Percentiles rank a stretch among this genome's conserved stretches.
phyloP scores from a whole-genome alignment of 2,797 vertebrate genomes.

The Perodicticus potto region DNA sequence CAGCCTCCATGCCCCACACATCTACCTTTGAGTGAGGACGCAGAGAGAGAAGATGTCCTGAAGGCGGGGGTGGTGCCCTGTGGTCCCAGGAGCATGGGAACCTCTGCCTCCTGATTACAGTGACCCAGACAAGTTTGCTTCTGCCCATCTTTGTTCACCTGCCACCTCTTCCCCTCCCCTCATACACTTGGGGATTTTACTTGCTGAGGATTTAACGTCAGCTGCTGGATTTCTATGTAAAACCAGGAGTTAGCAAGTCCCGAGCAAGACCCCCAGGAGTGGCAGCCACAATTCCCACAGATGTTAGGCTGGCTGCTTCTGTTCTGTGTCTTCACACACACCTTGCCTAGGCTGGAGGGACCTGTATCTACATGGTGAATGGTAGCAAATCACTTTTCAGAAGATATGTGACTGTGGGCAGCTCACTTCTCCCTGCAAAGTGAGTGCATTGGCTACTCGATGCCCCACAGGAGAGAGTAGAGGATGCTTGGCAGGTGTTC shows the following conservation, averaged over 20 bases:
- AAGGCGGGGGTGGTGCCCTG: fast-evolving
- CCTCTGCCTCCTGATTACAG: fast-evolving
- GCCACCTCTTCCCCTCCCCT: too few species aligned
- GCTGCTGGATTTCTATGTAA: too few species aligned
- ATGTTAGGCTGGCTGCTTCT: not conserved
- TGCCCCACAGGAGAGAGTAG: not conserved
- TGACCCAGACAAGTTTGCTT: fast-evolving
- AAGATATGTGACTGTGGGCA: not conserved
- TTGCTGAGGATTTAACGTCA: not conserved
- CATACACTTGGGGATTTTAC: fast-evolving
- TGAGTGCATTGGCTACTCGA: not conserved
- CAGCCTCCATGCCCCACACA: not conserved
- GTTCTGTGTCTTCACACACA: fast-evolving
- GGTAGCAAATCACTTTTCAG: not conserved
- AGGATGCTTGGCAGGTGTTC: not conserved
- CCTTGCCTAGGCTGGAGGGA: too few species aligned
- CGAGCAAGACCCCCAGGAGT: not conserved
- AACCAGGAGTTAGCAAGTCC: not conserved
- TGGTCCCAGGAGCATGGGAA: fast-evolving
- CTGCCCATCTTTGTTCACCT: fast-evolving
- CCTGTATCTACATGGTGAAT: not conserved
- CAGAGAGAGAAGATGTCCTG: not conserved
- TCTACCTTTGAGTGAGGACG: not conserved
- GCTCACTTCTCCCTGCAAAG: not conserved
- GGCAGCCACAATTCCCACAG: fast-evolving